Base-by-base conservation (phyloP, 2,888 invertebrate species). In the Laothoe populi region DNA sequence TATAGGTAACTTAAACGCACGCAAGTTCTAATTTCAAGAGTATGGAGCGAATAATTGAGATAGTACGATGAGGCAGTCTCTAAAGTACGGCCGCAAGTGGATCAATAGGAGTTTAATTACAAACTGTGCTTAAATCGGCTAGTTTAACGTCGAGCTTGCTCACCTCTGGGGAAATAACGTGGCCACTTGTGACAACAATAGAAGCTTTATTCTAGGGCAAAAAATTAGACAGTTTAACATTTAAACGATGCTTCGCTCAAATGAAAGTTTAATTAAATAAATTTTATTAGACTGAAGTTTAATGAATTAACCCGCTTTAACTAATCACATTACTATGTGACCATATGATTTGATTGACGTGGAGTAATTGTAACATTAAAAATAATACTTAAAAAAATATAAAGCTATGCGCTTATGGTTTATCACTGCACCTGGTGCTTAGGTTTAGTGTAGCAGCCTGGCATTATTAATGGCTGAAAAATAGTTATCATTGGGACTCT, bases 141-240 rank as follows among this genome's bases (percentile, higher is more conserved):
- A 71, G 75, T 78, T 74, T 67, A 71, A 72, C 71, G 68, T 73
- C 67, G 66, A 65, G 70, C 68, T 73, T 63, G 61, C 61, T 48
- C 59, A 69, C 69, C 83, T 61, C 81, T 62, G 53, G 86, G 85
- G 84, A 83, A 86, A 85, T 84, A 83, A 76, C 75, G 73, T 65
- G 68, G 64, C 70, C 70, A 77, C 73, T 77, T 71, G 75, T 73
- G 73, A 72, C 73, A 35, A 53, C 53, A 53, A 53, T 53, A 26
- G 53, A 31, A 19, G 53, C 35, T 74, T 75, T 73, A 70, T 70
- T 63, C 69, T 70, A 66, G 68, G 69, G 65, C 67, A 64, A 66
- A 70, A 73, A 71, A 69, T 68, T 65, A 64, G 68, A 68, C 69
- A 70, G 59, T 53, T 53, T 61, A 60, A 60, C 59, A 61, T 59